Percentiles rank a stretch among this genome's conserved stretches.
phyloP scores from a whole-genome alignment of 1,140 invertebrate species.

The Drosophila navojoa region DNA sequence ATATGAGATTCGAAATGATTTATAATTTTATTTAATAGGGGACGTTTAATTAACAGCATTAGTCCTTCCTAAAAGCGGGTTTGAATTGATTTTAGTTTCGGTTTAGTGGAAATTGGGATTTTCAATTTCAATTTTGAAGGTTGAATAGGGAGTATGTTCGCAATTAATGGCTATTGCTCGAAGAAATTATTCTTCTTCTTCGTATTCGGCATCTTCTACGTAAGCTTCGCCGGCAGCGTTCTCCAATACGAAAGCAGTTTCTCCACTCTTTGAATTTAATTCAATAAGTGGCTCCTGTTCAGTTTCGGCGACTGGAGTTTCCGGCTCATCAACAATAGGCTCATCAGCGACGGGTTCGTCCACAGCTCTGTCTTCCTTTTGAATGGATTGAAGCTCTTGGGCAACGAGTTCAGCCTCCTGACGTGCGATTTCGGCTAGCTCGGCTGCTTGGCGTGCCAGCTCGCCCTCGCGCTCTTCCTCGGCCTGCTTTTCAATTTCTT shows the following conservation, averaged over 20 bases:
- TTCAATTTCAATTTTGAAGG: constrained; percentile 16
- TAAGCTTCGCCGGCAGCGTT: constrained; percentile 55
- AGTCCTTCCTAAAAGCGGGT: not conserved
- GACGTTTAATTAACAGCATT: constrained; percentile 10
- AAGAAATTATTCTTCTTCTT: constrained; percentile 58
- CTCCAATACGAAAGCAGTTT: constrained; percentile 36
- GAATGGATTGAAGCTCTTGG: constrained; percentile 83
- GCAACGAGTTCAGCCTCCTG: constrained; percentile 85
- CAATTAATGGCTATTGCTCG: not conserved
- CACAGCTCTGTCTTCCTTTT: constrained; percentile 64
- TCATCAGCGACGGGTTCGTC: constrained; percentile 76
- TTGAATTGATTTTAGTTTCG: not conserved
- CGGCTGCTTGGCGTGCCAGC: constrained; percentile 85
- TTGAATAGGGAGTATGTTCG: constrained; percentile 3
- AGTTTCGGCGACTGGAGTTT: constrained; percentile 63
- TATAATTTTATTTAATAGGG: constrained; percentile 7
- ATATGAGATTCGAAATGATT: constrained; percentile 25
- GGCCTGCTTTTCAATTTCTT: constrained; percentile 85
- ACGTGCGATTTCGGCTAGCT: constrained; percentile 86
- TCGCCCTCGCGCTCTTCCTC: constrained; percentile 87
- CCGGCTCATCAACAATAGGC: constrained; percentile 73
- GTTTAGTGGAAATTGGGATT: not conserved
- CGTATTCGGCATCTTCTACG: constrained; percentile 46
- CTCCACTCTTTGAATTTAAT: constrained; percentile 51
- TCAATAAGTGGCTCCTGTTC: constrained; percentile 69